These are phyloP conservation scores for Micoletzkya japonica DNA, from an alignment of 2,888 invertebrate species.

Conservation along the genomic window DNA sequence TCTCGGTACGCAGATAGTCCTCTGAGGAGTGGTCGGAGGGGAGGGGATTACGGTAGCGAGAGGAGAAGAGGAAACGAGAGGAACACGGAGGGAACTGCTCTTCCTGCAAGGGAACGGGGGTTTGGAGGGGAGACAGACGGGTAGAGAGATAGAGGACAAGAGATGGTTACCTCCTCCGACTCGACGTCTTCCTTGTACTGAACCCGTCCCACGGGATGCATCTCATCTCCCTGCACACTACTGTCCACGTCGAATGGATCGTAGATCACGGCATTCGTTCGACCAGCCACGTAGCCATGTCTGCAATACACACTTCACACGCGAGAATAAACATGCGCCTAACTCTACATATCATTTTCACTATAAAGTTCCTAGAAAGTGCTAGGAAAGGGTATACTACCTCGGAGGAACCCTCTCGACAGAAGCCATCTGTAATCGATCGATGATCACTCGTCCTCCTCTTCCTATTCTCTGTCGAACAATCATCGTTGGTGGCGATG, in stretches of 20 bases:
- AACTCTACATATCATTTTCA: no score
- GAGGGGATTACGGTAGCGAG: not conserved
- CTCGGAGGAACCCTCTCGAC: no score
- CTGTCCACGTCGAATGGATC: constrained; percentile 29
- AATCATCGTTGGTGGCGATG: constrained; percentile 30
- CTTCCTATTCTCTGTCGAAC: constrained; percentile 47
- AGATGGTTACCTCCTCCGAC: not conserved
- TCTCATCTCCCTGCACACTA: constrained; percentile 1
- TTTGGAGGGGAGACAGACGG: no score
- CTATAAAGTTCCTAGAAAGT: no score
- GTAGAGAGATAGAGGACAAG: no score
- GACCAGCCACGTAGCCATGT: constrained; percentile 11
- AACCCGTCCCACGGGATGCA: constrained; percentile 1
- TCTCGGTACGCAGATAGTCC: not conserved
- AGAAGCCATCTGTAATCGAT: no score
- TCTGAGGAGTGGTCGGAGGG: not conserved
- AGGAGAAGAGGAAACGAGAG: constrained; percentile 10
- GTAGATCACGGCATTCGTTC: constrained; percentile 10
- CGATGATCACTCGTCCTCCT: constrained; percentile 48
- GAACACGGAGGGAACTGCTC: not conserved
- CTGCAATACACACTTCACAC: not conserved
- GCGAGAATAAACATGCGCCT: no score
- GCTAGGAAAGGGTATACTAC: no score
- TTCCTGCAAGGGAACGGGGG: not conserved
- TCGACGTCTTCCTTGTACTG: no score